Conservation (phyloP, 2,888 invertebrate genomes). For the Tetranychus truncatus region DNA sequence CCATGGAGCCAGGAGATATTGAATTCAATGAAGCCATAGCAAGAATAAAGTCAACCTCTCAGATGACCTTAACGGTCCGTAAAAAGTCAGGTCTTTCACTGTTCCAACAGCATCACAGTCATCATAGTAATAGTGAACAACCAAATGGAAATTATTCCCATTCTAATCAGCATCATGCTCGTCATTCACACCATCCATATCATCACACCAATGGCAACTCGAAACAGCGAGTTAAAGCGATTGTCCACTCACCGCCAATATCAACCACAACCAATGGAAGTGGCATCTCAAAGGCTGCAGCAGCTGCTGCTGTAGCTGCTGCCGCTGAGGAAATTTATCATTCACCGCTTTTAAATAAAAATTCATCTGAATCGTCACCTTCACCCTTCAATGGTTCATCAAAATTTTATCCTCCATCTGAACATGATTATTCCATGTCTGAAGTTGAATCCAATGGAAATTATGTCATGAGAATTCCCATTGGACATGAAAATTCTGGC, state of each 20-base stretch:
- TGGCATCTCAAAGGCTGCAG: neutral
- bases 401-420: constrained; percentile 14
- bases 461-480: constrained; percentile 9
- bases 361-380: neutral
- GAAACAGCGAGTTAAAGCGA: constrained; percentile 13
- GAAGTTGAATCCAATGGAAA: constrained; percentile 18
- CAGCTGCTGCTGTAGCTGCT: neutral
- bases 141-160: neutral
- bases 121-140: neutral
- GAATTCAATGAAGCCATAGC: constrained; percentile 53
- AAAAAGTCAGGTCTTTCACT: constrained; percentile 42
- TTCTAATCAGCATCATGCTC: neutral
- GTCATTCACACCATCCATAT: neutral
- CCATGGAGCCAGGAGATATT: constrained; percentile 42
- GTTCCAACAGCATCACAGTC: constrained; percentile 17
- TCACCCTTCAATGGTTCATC: neutral
- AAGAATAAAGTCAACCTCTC: constrained; percentile 49
- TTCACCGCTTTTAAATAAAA: neutral
- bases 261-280: constrained; percentile 2
- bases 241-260: constrained; percentile 11
- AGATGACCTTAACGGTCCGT: constrained; percentile 53
- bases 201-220: neutral
- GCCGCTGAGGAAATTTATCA: neutral
- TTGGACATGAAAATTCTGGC: neutral
- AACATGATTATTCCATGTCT: constrained; percentile 25